Evolutionary conservation across 2,888 invertebrate genomes (phyloP), one percentile per base, ranked within the genome.

Genomic region (Drosophila glabriapex): DNA sequence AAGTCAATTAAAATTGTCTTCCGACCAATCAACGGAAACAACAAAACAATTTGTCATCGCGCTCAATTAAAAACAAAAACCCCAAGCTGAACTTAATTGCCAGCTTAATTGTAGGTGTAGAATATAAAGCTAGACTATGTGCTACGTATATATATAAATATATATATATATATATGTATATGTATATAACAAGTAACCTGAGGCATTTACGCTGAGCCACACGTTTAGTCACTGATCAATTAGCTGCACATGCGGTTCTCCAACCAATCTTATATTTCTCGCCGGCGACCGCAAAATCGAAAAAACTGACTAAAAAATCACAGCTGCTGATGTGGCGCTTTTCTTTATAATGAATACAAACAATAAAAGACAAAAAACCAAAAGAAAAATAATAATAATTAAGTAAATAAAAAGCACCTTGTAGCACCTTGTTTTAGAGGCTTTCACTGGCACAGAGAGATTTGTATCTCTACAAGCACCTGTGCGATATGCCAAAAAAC

Each of bases 221-320:
- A 78, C 62, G 73, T 76, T 78, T 76, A 76, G 76, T 80, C 80
- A 78, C 31, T 33, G 75, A 69, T 78, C 77, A 79, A 78, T 78
- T 78, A 78, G 60, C 59, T 56, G 64, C 73, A 39, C 46, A 46
- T 78, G 76, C 68, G 78, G 60, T 54, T 68, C 52, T 49, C 22
- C 31, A 55, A 29, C 22, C 31, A 55, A 31, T 39, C 66, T 68
- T 46, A 16, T 31, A 50, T n/a, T 35, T 76, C 74, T 22, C 0
- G 9, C 9, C 46, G 1, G 31, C 25, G 3, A 60, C 65, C 67
- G 54, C 64, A 73, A 50, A 22, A 31, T 41, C 16, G 3, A 41
- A 41, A 4, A 4, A 39, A 1, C 12, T 55, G 59, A 52, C 66
- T 72, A 10, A 25, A 25, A 49, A 65, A 37, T 41, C 37, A 7